phyloP scores from a whole-genome alignment of 1,140 invertebrate genomes.

The Tetragonula clypearis region DNA sequence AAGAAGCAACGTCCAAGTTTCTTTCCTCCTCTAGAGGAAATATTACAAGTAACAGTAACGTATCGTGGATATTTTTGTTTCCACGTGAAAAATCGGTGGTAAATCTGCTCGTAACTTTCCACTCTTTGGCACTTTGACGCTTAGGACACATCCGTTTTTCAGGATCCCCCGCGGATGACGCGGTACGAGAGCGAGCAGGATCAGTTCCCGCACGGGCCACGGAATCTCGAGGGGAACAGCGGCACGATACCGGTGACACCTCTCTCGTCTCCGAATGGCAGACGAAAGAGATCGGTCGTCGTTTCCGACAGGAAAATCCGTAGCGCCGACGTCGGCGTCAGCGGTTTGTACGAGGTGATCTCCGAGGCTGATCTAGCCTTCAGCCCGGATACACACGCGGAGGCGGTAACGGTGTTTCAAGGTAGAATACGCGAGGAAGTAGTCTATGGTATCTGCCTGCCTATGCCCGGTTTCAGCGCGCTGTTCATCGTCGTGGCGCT shows the following conservation, averaged over 20 bases:
- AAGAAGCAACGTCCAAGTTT: too few species aligned
- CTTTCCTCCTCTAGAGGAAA: too few species aligned
- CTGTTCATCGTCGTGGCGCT: constrained; percentile 93
- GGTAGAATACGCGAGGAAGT: constrained; percentile 93
- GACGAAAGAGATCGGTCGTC: constrained; percentile 85
- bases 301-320: constrained; percentile 88
- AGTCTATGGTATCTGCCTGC: constrained; percentile 95
- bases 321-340: constrained; percentile 92
- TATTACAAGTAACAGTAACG: too few species aligned
- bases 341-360: constrained; percentile 94
- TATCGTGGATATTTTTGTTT: too few species aligned
- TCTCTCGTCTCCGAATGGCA: constrained; percentile 62
- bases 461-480: constrained; percentile 92
- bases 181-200: constrained; percentile 84
- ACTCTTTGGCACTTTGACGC: background rate
- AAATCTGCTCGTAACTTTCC: background rate
- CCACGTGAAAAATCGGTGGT: too few species aligned
- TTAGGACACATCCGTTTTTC: constrained; percentile 27
- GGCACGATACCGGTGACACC: constrained; percentile 66
- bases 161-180: constrained; percentile 82
- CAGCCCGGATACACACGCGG: constrained; percentile 89
- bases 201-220: constrained; percentile 91
- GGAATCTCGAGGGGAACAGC: constrained; percentile 84
- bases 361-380: constrained; percentile 96
- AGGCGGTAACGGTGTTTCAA: constrained; percentile 93